Base-by-base conservation (phyloP, 2,797 vertebrate species). In the Aplochiton taeniatus region DNA sequence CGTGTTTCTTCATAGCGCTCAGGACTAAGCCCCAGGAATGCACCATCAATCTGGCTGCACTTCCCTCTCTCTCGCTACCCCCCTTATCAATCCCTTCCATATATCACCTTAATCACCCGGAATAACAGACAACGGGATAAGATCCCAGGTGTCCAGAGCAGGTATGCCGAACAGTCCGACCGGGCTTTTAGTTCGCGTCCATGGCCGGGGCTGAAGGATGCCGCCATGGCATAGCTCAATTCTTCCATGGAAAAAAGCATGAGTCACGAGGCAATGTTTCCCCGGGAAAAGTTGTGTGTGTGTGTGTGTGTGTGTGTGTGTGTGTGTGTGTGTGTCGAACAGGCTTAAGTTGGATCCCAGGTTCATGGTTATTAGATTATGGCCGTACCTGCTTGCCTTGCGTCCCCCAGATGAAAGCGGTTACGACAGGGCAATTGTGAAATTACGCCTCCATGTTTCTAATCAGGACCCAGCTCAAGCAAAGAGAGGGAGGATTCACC, bases 321-420 rank as follows among this genome's bases (percentile, higher is more conserved):
- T 31, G 31, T 31, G 31, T 31, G 31, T 31, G 31, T 31, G 31
- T 31, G 31, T 31, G 31, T 31, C 31, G 6, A 31, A 31, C 31
- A 31, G n/a, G 65, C 8, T 45, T 61, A 68, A 68, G 68, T n/a
- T 69, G 72, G 58, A 58, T 57, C 61, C 78, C 80, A 54, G 68
- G 59, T 61, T 63, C 67, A 42, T 42, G 53, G 78, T 89, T 85
- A 89, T 92, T 87, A 85, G 76, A 86, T 90, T 89, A 89, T 59
- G 57, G 56, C 75, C 52, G 75, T 91, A 93, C 90, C 91, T 92
- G 89, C 84, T 89, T 66, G 78, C 67, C 80, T 78, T 73, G 76
- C 74, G 65, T 70, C 60, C 63, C 67, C 75, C 89, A 92, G 84
- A 91, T 91, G 91, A 92, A 90, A 93, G 87, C 65, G 78, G 75